Evolutionary conservation across 2,888 invertebrate species (phyloP).

Genomic region (Linnaemya vulpina): DNA sequence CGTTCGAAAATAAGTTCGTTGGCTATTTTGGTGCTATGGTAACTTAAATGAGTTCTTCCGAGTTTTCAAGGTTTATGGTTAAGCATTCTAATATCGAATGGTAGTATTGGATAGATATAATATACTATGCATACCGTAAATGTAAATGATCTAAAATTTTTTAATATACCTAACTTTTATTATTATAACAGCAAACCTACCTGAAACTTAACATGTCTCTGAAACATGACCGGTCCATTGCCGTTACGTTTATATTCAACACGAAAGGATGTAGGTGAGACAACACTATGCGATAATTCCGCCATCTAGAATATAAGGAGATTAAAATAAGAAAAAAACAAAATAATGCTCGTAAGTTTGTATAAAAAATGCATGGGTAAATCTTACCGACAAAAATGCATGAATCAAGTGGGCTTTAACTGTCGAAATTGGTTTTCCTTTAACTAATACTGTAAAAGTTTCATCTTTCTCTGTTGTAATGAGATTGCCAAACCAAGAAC

Average conservation of each 20-base stretch:
- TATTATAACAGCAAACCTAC: slow-evolving; percentile 76
- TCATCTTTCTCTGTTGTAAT: slow-evolving; percentile 99
- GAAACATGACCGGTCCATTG: slow-evolving; percentile 97
- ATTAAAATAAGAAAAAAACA: slow-evolving; percentile 41
- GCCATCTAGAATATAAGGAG: slow-evolving; percentile 88
- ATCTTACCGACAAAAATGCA: slow-evolving; percentile 97
- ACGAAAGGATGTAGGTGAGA: slow-evolving; percentile 98
- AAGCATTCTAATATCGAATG: too few relatives aligned
- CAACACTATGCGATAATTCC: slow-evolving; percentile 98
- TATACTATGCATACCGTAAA: too few relatives aligned
- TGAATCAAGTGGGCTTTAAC: slow-evolving; percentile 99
- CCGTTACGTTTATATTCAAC: slow-evolving; percentile 98
- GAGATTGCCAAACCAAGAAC: slow-evolving; percentile 99
- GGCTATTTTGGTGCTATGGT: too few relatives aligned
- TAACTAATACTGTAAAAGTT: slow-evolving; percentile 97
- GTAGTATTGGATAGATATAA: too few relatives aligned
- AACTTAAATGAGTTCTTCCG: too few relatives aligned
- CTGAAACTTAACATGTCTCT: slow-evolving; percentile 97
- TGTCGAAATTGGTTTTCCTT: slow-evolving; percentile 97
- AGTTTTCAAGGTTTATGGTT: too few relatives aligned
- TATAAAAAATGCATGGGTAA: neutral
- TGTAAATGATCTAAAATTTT: too few relatives aligned
- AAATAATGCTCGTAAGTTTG: neutral
- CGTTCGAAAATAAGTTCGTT: too few relatives aligned
- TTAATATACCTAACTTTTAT: too few relatives aligned